Conservation (phyloP, 2,888 invertebrate species). For the Lamellibrachia satsuma region DNA sequence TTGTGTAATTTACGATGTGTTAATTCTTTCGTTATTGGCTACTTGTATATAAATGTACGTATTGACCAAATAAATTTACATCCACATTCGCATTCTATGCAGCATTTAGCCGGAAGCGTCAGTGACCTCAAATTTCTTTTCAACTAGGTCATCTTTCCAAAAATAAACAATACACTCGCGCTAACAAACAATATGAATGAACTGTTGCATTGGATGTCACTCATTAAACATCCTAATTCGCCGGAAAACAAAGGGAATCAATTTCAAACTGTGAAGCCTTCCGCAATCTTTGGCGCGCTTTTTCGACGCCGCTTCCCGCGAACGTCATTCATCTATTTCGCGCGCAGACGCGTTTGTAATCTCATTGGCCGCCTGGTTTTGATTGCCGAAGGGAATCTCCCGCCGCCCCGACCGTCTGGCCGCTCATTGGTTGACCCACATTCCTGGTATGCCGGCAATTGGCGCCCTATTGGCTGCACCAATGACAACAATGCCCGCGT, state of each 20-base stretch:
- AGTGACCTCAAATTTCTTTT: background rate
- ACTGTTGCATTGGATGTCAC: background rate
- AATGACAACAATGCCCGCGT: slow-evolving; percentile 17
- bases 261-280: background rate
- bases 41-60: too few species aligned
- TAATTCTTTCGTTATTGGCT: too few species aligned
- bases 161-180: background rate
- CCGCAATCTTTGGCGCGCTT: background rate
- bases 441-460: background rate
- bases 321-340: background rate
- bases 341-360: slow-evolving; percentile 17
- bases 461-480: slow-evolving; percentile 17
- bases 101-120: background rate
- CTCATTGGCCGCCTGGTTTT: slow-evolving; percentile 3
- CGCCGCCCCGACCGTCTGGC: slow-evolving; percentile 1
- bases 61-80: too few species aligned
- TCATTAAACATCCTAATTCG: background rate
- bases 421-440: slow-evolving; percentile 6
- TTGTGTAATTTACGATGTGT: too few species aligned
- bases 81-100: background rate
- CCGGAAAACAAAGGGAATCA: background rate
- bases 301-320: slow-evolving; percentile 9
- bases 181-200: background rate
- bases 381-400: background rate
- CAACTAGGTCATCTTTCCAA: background rate